These are phyloP conservation scores for Cyclophora punctaria DNA, from an alignment of 2,888 invertebrate species.

Conservation along the genomic window DNA sequence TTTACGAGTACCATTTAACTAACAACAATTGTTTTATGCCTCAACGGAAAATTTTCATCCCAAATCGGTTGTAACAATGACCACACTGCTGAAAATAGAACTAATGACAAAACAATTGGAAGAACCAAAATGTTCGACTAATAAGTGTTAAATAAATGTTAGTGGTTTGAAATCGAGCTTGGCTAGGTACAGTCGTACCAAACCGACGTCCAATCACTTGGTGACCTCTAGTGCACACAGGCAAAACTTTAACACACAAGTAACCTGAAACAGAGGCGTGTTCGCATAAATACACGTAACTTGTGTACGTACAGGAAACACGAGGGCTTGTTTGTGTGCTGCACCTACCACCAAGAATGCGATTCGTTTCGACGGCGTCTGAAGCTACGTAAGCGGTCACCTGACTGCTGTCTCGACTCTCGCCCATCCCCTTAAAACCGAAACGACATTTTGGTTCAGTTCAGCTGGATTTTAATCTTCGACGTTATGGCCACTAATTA, in stretches of 20 bases:
- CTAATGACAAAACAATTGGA: constrained; percentile 26
- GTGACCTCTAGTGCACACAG: constrained; percentile 55
- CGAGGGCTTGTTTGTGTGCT: constrained; percentile 31
- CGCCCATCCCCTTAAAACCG: constrained; percentile 17
- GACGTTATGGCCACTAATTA: too few relatives aligned
- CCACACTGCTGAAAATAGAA: constrained; percentile 37
- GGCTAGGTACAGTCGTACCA: constrained; percentile 17
- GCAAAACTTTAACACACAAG: constrained; percentile 5
- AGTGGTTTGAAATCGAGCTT: constrained; percentile 24
- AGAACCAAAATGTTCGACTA: constrained; percentile 24
- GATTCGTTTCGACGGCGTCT: constrained; percentile 56
- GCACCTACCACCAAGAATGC: constrained; percentile 35
- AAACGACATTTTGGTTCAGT: too few relatives aligned
- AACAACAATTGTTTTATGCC: too few relatives aligned
- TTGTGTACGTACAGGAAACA: constrained; percentile 37
- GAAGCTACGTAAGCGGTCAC: constrained; percentile 55
- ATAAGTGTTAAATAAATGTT: constrained; percentile 37
- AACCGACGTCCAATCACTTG: constrained; percentile 38
- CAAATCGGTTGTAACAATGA: constrained; percentile 14
- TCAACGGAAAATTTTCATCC: constrained; percentile 3
- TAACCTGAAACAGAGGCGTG: constrained; percentile 43
- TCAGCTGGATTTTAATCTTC: too few relatives aligned
- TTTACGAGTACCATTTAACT: too few relatives aligned
- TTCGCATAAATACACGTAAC: constrained; percentile 46
- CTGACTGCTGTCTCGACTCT: constrained; percentile 40